Conservation (phyloP, 2,113 vertebrate genomes). For the Labrus mixtus region DNA sequence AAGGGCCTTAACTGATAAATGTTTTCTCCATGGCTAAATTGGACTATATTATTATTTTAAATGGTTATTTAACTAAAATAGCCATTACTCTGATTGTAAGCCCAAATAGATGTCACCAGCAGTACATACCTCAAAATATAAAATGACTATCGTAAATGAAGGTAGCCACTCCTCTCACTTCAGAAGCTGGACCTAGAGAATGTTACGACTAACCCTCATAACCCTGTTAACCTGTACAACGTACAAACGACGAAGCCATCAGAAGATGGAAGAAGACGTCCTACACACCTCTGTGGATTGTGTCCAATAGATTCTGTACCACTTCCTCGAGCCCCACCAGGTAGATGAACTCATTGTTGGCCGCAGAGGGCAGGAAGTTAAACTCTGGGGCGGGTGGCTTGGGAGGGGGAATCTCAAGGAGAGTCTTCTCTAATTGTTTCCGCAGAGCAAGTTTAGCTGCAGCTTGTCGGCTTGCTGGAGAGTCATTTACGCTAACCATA, state of each 20-base stretch:
- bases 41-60: no score
- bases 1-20: no score
- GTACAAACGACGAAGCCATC: background rate
- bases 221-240: background rate
- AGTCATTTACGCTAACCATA: conserved; percentile 82
- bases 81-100: no score
- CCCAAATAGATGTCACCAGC: no score
- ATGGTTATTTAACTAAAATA: no score
- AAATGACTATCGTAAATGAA: no score
- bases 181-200: no score
- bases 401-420: conserved; percentile 95
- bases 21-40: no score
- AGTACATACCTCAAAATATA: no score
- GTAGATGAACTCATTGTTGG: conserved; percentile 98
- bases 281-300: conserved; percentile 86
- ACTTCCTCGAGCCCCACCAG: conserved; percentile 97
- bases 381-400: conserved; percentile 92
- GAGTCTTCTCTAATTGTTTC: conserved; percentile 96
- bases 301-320: conserved; percentile 94
- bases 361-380: conserved; percentile 95
- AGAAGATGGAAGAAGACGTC: background rate
- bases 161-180: no score
- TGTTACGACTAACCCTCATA: background rate
- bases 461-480: conserved; percentile 92
- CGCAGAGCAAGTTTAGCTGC: conserved; percentile 94